A percentile compares a stretch with the other conserved stretches of the same genome.
phyloP scores from a whole-genome alignment of 2,113 vertebrate species.

The Dipodomys ordii region DNA sequence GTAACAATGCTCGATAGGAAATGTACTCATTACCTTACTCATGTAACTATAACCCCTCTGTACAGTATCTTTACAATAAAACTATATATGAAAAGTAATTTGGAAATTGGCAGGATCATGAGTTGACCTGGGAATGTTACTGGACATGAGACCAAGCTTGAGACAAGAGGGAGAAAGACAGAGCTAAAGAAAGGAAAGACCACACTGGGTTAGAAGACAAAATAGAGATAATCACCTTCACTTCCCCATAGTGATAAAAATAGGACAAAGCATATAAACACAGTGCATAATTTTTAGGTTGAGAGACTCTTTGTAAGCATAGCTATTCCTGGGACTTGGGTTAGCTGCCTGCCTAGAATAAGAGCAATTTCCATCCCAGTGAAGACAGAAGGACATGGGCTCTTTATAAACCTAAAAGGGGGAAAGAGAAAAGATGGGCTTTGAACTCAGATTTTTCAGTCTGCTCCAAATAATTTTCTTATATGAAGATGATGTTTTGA shows the following conservation, averaged over 20 bases:
- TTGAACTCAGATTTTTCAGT: neutral
- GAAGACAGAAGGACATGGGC: neutral
- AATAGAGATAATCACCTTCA: neutral
- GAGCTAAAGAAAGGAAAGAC: neutral
- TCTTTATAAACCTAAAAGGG: neutral
- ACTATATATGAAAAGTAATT: neutral
- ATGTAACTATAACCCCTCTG: too few species aligned
- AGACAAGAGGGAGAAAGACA: neutral
- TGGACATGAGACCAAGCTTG: neutral
- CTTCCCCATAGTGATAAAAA: neutral
- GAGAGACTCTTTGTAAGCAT: neutral
- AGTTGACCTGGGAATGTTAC: neutral
- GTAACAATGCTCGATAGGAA: too few species aligned
- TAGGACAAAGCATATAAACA: neutral
- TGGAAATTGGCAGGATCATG: neutral
- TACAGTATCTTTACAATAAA: too few species aligned
- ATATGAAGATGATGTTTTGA: neutral
- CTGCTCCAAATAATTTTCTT: neutral
- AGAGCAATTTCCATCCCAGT: neutral
- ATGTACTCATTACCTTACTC: too few species aligned
- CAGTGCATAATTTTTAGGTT: neutral
- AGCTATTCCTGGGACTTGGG: neutral
- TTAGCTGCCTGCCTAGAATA: neutral
- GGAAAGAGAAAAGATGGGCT: neutral
- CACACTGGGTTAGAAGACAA: neutral